phyloP scores from a whole-genome alignment of 1,140 invertebrate genomes.

The Caenorhabditis elegans region WBcel235 BX284603.4:5709501-5710000 shows the following conservation, averaged over 20 bases:
- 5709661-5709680: background rate
- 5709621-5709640: background rate
- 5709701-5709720: background rate
- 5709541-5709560: background rate
- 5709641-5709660: background rate
- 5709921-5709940: slow-evolving; percentile 25
- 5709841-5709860: background rate
- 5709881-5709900: slow-evolving; percentile 8
- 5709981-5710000: slow-evolving; percentile 28
- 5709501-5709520: too few species aligned
- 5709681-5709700: background rate
- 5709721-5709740: too few species aligned
- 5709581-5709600: background rate
- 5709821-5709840: too few species aligned
- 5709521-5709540: too few species aligned
- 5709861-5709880: slow-evolving; percentile 22
- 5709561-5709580: background rate
- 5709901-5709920: background rate
- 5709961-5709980: slow-evolving; percentile 15
- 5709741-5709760: too few species aligned
- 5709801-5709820: too few species aligned
- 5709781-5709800: too few species aligned
- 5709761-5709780: too few species aligned
- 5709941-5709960: slow-evolving; percentile 19
- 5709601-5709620: background rate